A percentile compares a stretch with the other conserved stretches of the same genome.
These are phyloP conservation scores for Trigoniulus corallinus DNA, from an alignment of 1,140 invertebrate genomes.

Conservation along the genomic window DNA sequence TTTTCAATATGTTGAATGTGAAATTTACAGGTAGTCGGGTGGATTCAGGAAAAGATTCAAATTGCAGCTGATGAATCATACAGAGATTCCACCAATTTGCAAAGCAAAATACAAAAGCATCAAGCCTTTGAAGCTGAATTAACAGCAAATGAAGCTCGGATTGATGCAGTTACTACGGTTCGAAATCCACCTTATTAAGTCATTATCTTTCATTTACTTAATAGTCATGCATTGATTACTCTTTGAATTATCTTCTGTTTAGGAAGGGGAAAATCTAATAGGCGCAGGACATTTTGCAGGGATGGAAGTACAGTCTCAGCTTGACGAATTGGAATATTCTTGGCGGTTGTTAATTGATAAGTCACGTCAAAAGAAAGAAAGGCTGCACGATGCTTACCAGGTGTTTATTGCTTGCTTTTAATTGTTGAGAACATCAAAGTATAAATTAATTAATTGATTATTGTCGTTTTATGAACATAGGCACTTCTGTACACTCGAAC, in stretches of 20 bases:
- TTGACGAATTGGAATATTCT: slow-evolving; percentile 59
- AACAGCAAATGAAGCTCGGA: slow-evolving; percentile 69
- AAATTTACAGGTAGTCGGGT: slow-evolving; percentile 44
- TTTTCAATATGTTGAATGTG: neutral
- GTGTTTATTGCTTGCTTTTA: slow-evolving; percentile 12
- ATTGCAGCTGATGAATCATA: slow-evolving; percentile 83
- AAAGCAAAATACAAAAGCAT: slow-evolving; percentile 94
- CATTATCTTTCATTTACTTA: neutral
- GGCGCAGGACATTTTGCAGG: slow-evolving; percentile 75
- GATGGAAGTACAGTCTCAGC: slow-evolving; percentile 63
- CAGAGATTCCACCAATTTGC: slow-evolving; percentile 76
- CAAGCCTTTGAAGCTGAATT: slow-evolving; percentile 89
- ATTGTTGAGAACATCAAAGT: slow-evolving; percentile 6
- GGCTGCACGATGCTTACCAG: slow-evolving; percentile 78
- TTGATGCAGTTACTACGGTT: slow-evolving; percentile 40
- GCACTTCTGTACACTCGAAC: slow-evolving; percentile 66
- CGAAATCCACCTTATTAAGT: neutral
- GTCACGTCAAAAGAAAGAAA: slow-evolving; percentile 66
- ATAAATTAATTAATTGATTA: slow-evolving; percentile 1
- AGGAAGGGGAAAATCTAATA: slow-evolving; percentile 56
- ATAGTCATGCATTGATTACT: neutral
- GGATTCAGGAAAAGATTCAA: slow-evolving; percentile 86
- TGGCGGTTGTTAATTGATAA: slow-evolving; percentile 63
- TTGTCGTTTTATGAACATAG: slow-evolving; percentile 21
- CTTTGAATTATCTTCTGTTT: neutral